These are phyloP conservation scores for Willisornis vidua DNA, from an alignment of 2,113 vertebrate species.

Conservation along the genomic window DNA sequence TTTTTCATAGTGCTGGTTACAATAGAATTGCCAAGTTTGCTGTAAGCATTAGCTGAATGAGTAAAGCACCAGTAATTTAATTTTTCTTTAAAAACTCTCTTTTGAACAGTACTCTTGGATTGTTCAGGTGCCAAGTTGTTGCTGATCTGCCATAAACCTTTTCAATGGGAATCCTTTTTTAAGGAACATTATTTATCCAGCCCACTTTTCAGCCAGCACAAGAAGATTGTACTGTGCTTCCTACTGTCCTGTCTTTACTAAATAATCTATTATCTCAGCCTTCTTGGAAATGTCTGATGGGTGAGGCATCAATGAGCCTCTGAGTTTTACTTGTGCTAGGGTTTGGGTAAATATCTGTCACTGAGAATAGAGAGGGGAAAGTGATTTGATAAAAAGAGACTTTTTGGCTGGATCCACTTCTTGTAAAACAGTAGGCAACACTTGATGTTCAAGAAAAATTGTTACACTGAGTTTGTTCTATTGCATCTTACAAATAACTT, in stretches of 20 bases:
- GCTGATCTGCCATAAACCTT: background rate
- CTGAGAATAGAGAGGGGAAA: background rate
- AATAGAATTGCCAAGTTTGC: background rate
- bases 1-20: background rate
- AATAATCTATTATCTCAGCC: background rate
- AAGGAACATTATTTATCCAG: background rate
- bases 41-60: background rate
- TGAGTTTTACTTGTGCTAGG: background rate
- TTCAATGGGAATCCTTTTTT: background rate
- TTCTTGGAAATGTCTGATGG: background rate
- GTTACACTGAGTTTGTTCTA: background rate
- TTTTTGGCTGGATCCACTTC: background rate
- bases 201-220: background rate
- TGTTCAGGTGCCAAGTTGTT: background rate
- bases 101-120: background rate
- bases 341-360: background rate
- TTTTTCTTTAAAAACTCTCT: background rate
- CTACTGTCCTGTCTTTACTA: background rate
- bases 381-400: background rate
- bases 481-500: background rate
- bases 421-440: background rate
- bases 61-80: background rate
- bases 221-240: background rate
- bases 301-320: background rate
- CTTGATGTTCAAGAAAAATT: background rate